These are phyloP conservation scores for Pemphredon lugubris DNA, from an alignment of 2,888 invertebrate species.

Conservation along the genomic window DNA sequence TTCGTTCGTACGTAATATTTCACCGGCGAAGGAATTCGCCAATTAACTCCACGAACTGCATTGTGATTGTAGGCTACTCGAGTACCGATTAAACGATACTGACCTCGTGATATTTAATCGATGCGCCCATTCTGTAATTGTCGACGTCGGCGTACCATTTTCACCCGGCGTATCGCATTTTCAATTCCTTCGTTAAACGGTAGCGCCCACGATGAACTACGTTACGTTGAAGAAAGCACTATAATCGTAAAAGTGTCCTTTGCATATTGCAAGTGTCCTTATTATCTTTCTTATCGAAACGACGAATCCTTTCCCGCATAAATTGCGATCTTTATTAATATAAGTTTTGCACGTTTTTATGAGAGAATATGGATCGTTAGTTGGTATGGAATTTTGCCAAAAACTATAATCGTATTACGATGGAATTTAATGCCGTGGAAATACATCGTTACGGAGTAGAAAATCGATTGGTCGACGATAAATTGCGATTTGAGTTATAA, in stretches of 20 bases:
- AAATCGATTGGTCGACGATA: constrained; percentile 53
- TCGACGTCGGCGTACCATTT: not conserved
- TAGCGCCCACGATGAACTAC: too few species aligned
- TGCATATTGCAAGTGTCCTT: too few species aligned
- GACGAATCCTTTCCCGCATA: too few species aligned
- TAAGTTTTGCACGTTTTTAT: constrained; percentile 29
- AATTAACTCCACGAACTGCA: constrained; percentile 58
- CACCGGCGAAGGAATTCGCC: constrained; percentile 46
- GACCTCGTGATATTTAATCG: constrained; percentile 51
- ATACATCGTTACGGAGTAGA: constrained; percentile 31
- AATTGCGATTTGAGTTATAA: constrained; percentile 49
- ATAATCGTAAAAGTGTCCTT: too few species aligned
- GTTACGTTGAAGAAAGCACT: too few species aligned
- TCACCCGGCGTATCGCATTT: too few species aligned
- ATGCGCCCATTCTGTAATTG: constrained; percentile 22
- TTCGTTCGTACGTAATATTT: constrained; percentile 48
- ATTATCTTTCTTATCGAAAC: too few species aligned
- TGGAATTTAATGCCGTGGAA: constrained; percentile 27
- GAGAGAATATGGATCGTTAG: constrained; percentile 49
- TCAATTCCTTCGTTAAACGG: too few species aligned
- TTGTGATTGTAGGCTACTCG: constrained; percentile 57
- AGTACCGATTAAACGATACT: constrained; percentile 48
- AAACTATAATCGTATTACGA: constrained; percentile 47
- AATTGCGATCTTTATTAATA: not conserved
- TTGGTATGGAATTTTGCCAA: constrained; percentile 50